phyloP scores from a whole-genome alignment of 2,888 invertebrate species.

The Diarsia brunnea region DNA sequence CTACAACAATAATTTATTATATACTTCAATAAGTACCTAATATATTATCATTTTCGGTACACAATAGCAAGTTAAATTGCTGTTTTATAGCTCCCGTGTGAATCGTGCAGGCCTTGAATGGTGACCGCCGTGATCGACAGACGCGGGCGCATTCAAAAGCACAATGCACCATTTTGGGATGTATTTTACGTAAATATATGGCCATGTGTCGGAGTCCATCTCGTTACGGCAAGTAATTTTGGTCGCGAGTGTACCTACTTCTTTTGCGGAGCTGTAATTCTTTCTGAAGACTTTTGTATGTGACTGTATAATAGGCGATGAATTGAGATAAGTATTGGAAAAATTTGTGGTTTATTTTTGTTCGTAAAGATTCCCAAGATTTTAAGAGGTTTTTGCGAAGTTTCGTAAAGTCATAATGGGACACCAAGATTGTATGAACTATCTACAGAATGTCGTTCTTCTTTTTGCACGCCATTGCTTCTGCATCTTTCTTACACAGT shows the following conservation, averaged over 20 bases:
- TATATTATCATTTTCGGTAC: conserved; percentile 44
- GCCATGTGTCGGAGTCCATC: conserved; percentile 50
- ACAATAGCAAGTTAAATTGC: conserved; percentile 64
- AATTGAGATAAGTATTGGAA: background rate
- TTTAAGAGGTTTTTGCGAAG: background rate
- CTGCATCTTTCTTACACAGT: background rate
- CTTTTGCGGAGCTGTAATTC: conserved; percentile 11
- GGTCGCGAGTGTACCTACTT: conserved; percentile 23
- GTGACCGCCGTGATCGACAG: conserved; percentile 58
- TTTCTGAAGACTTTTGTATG: conserved; percentile 4
- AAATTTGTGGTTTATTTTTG: background rate
- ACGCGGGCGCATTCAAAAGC: conserved; percentile 67
- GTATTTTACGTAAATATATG: conserved; percentile 62
- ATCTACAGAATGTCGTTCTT: background rate
- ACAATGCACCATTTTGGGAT: conserved; percentile 70
- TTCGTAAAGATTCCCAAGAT: background rate
- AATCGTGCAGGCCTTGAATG: conserved; percentile 63
- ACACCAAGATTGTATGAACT: background rate
- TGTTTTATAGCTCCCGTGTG: conserved; percentile 61
- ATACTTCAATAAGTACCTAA: conserved; percentile 47
- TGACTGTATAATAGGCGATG: background rate
- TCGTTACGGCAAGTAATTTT: conserved; percentile 39
- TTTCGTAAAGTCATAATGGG: background rate
- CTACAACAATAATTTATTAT: conserved; percentile 21
- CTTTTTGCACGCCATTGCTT: background rate